Conservation (phyloP, 1,140 invertebrate genomes). For the Thereuonema tuberculata region DNA sequence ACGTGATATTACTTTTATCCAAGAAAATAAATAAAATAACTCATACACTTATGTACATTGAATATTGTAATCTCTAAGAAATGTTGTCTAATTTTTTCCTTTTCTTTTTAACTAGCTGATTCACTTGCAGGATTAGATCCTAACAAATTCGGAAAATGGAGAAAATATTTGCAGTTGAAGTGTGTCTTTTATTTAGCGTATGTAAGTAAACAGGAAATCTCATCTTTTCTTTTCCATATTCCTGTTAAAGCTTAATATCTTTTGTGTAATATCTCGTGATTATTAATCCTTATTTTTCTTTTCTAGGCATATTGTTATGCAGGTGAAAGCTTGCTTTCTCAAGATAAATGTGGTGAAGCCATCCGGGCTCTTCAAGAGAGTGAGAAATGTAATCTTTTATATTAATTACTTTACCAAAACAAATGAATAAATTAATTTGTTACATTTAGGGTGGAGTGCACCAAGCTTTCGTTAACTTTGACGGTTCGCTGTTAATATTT, state of each 20-base stretch:
- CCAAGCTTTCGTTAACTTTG: too few species aligned
- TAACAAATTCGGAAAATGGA: slow-evolving; percentile 47
- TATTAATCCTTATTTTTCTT: slow-evolving; percentile 12
- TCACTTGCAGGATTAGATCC: slow-evolving; percentile 41
- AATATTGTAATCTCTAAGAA: too few species aligned
- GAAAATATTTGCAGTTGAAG: slow-evolving; percentile 51
- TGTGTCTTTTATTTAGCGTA: slow-evolving; percentile 47
- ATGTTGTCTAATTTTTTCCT: too few species aligned
- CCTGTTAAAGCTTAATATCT: too few species aligned
- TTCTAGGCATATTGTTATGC: slow-evolving; percentile 49
- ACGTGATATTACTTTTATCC: too few species aligned
- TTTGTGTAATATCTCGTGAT: too few species aligned
- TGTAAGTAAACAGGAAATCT: too few species aligned
- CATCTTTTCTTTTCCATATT: too few species aligned
- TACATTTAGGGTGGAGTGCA: too few species aligned
- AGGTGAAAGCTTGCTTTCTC: slow-evolving; percentile 45
- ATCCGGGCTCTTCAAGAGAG: slow-evolving; percentile 49
- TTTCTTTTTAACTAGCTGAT: slow-evolving; percentile 31
- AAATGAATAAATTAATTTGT: background rate
- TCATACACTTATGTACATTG: too few species aligned
- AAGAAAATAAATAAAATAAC: too few species aligned
- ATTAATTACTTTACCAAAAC: background rate
- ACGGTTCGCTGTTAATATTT: slow-evolving; percentile 6
- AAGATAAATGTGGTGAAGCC: slow-evolving; percentile 57
- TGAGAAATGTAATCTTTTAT: slow-evolving; percentile 33